phyloP scores from a whole-genome alignment of 2,888 invertebrate species.

The Apodemia duryi region DNA sequence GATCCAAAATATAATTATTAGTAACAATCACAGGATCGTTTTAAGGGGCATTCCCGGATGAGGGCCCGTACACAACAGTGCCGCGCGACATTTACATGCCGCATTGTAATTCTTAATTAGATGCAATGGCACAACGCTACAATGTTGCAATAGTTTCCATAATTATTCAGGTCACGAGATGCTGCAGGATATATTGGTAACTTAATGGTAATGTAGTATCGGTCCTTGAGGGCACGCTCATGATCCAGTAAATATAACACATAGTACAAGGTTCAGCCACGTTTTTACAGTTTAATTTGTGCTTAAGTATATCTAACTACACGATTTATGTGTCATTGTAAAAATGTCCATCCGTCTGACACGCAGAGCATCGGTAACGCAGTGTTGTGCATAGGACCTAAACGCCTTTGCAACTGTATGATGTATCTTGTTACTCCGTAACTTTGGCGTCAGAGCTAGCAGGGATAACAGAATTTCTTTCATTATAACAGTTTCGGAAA shows the following conservation, averaged over 20 bases:
- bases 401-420: slow-evolving; percentile 1
- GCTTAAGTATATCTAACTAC: too few relatives aligned
- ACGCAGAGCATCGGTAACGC: neutral
- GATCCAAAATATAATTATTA: neutral
- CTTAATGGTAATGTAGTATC: neutral
- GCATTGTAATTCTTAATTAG: too few relatives aligned
- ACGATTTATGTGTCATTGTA: neutral
- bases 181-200: neutral
- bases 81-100: too few relatives aligned
- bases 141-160: neutral
- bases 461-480: neutral
- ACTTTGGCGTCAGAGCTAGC: neutral
- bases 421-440: neutral
- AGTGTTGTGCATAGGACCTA: neutral
- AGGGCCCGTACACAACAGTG: too few relatives aligned
- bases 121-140: neutral
- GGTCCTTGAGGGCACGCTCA: neutral
- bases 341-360: neutral
- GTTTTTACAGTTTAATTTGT: neutral
- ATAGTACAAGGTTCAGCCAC: neutral
- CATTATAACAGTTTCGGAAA: neutral
- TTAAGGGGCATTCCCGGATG: neutral
- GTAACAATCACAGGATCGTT: neutral
- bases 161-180: neutral
- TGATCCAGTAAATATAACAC: neutral